Evolutionary conservation across 2,113 vertebrate genomes (phyloP).

Genomic region (Penelope pileata): DNA sequence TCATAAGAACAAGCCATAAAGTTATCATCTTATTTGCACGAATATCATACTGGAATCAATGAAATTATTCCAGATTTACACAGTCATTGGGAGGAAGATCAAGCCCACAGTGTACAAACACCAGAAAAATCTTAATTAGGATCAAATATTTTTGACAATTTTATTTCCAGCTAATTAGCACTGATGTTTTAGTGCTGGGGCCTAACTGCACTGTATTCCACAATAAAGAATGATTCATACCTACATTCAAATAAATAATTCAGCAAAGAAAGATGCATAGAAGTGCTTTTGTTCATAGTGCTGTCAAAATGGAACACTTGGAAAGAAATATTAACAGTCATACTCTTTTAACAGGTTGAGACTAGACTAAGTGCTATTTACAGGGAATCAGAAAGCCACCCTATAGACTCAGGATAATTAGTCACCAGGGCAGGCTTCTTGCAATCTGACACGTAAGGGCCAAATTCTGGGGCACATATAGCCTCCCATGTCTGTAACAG

Average conservation of each 20-base stretch:
- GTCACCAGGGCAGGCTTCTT: neutral
- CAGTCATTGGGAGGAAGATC: conserved; percentile 11
- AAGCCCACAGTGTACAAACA: conserved; percentile 28
- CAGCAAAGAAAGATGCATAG: conserved; percentile 29
- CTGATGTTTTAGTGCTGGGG: conserved; percentile 39
- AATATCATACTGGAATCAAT: neutral
- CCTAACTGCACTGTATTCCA: conserved; percentile 1
- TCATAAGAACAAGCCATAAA: neutral
- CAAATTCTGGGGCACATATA: neutral
- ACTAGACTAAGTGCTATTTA: neutral
- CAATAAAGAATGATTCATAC: conserved; percentile 35
- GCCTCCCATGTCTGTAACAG: fast-evolving
- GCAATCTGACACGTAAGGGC: neutral
- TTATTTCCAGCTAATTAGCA: conserved; percentile 73
- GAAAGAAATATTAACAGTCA: neutral
- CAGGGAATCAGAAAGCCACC: neutral
- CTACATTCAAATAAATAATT: conserved; percentile 67
- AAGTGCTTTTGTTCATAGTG: conserved; percentile 41
- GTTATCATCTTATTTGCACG: neutral
- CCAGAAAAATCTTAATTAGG: conserved; percentile 56
- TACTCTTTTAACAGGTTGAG: neutral
- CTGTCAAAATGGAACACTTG: conserved; percentile 19
- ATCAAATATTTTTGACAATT: conserved; percentile 65
- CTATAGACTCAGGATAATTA: neutral
- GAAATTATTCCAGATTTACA: conserved; percentile 32